Base-by-base conservation (phyloP, 2,888 invertebrate genomes). In the Drosophila lacicola region DNA sequence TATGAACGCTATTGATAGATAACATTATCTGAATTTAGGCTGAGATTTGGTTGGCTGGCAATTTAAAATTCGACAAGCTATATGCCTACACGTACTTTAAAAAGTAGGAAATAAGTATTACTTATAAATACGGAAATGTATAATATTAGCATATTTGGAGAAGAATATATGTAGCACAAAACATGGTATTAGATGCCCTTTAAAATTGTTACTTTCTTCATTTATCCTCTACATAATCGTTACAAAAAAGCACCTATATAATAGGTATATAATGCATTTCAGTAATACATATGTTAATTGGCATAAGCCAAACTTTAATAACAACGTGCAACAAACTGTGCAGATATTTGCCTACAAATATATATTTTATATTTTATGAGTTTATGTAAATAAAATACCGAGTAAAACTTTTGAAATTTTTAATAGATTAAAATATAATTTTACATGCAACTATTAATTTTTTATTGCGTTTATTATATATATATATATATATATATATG, bases 221-320 rank as follows among this genome's bases (percentile, higher is more conserved):
- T 14, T 6, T 5, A 25, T 34, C n/a, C n/a, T 11, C 10, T 29
- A 44, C 14, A 44, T 44, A 34, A 36, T 21, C 29, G 29, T 25
- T n/a, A 36, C 42, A 42, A 34, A 53, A 54, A 69, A 51, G 10
- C 29, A 57, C 71, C 72, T 72, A 71, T 72, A 66, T 71, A 71
- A 72, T 71, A 72, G 66, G 66, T 37, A 55, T 55, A 50, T 50
- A 19, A 46, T 44, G 36, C 14, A 56, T 62, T 54, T 39, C 6
- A 33, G 46, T 49, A 51, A 56, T 50, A 62, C 61, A 45, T 42
- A 42, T 47, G n/a, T 50, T 50, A 14, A 54, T 66, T 56, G 36
- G 54, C 33, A 45, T 46, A 34, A 8, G 33, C 19, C 54, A 21
- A 39, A 25, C 50, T 21, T 46, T 36, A n/a, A 21, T 41, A 64